Conservation (phyloP, 2,888 invertebrate species). For the Dastarcus helophoroides region DNA sequence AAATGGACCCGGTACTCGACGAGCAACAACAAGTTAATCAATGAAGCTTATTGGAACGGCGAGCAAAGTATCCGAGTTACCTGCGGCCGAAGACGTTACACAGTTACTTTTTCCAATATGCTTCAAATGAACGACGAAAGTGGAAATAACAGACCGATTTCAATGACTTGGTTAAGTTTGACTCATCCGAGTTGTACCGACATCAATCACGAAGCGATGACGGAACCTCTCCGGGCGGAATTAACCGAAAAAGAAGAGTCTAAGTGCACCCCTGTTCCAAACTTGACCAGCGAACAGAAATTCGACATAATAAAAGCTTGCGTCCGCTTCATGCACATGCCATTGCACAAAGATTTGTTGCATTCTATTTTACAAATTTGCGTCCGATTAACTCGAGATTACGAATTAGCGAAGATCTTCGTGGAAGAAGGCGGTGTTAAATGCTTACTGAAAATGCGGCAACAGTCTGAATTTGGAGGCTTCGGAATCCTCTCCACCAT, state of each 20-base stretch:
- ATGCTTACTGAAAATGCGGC: slow-evolving; percentile 57
- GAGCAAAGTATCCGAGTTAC: slow-evolving; percentile 57
- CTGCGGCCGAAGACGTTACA: slow-evolving; percentile 62
- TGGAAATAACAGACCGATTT: slow-evolving; percentile 68
- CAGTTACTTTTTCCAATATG: slow-evolving; percentile 69
- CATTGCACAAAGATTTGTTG: slow-evolving; percentile 64
- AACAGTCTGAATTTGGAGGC: slow-evolving; percentile 60
- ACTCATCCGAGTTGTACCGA: slow-evolving; percentile 26
- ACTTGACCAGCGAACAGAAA: slow-evolving; percentile 25
- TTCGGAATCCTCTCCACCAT: slow-evolving; percentile 65
- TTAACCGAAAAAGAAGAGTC: slow-evolving; percentile 30
- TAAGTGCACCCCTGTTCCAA: slow-evolving; percentile 30
- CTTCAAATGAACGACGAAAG: slow-evolving; percentile 76
- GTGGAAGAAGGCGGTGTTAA: slow-evolving; percentile 63
- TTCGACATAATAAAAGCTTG: slow-evolving; percentile 41
- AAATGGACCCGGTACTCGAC: slow-evolving; percentile 67
- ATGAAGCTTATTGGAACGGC: slow-evolving; percentile 65
- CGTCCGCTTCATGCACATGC: slow-evolving; percentile 55
- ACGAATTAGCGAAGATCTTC: slow-evolving; percentile 60
- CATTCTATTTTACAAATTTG: slow-evolving; percentile 66
- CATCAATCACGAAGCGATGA: slow-evolving; percentile 19
- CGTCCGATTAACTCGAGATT: slow-evolving; percentile 61
- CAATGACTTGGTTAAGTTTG: slow-evolving; percentile 46
- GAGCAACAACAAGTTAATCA: slow-evolving; percentile 61
- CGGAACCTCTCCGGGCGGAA: slow-evolving; percentile 24